Evolutionary conservation across 2,797 vertebrate genomes (phyloP).

Genomic region (Takifugu ocellatus): DNA sequence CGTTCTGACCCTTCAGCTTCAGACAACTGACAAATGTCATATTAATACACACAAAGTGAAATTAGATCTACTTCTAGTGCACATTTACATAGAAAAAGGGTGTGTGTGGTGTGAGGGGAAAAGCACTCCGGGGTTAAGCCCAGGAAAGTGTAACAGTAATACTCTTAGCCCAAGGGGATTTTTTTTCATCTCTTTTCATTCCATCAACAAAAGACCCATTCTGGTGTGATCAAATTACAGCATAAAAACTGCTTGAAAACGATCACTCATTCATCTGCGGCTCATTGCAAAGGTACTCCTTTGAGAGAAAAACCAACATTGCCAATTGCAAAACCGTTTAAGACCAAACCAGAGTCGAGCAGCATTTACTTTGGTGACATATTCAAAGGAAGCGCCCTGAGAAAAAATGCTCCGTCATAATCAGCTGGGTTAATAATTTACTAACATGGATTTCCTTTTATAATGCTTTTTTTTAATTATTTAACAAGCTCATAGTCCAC

Average conservation of each 20-base stretch:
- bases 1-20: too few species aligned
- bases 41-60: too few species aligned
- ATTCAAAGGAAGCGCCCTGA: constrained; percentile 33
- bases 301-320: constrained; percentile 16
- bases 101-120: neutral
- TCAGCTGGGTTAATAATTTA: constrained; percentile 31
- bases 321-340: constrained; percentile 18
- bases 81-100: neutral
- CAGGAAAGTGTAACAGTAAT: constrained; percentile 47
- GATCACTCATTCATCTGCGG: constrained; percentile 53
- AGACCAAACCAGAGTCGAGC: constrained; percentile 23
- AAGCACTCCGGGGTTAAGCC: constrained; percentile 31
- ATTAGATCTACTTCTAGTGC: neutral
- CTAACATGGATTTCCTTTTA: constrained; percentile 32
- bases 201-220: constrained; percentile 70
- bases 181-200: constrained; percentile 29
- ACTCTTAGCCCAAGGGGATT: constrained; percentile 51
- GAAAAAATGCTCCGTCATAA: constrained; percentile 1
- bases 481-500: neutral
- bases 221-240: constrained; percentile 69
- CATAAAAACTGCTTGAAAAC: constrained; percentile 43
- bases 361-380: constrained; percentile 32
- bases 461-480: constrained; percentile 4
- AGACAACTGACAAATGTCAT: too few species aligned
- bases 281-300: constrained; percentile 29